Evolutionary conservation across 2,113 vertebrate species (phyloP).

Genomic region (Marcusenius ussheri): DNA sequence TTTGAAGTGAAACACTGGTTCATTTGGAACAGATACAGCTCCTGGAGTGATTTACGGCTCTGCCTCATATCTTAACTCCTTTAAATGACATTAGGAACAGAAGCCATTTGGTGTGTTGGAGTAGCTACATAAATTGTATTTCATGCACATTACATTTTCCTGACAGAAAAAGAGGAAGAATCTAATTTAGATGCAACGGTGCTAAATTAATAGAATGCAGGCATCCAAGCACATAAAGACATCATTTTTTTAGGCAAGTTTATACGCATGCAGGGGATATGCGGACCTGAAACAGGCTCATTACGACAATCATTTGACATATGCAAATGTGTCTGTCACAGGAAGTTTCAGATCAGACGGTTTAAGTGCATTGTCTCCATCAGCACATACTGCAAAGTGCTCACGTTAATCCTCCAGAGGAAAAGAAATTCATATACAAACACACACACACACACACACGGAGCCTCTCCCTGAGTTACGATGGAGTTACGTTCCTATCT

Average conservation of each 20-base stretch:
- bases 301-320: constrained; percentile 7
- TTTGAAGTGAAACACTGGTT: constrained; percentile 7
- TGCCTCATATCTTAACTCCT: constrained; percentile 12
- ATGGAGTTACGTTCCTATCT: too few relatives aligned
- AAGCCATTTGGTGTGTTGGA: neutral
- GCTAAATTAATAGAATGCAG: constrained; percentile 20
- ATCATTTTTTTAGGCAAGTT: constrained; percentile 18
- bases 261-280: constrained; percentile 3
- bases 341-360: neutral
- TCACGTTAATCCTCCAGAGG: neutral
- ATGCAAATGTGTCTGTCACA: constrained; percentile 7
- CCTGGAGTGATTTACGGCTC: neutral
- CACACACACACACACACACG: neutral
- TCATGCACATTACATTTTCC: constrained; percentile 22
- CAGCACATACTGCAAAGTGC: constrained; percentile 7
- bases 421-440: neutral
- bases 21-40: neutral
- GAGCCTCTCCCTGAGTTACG: too few relatives aligned
- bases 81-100: constrained; percentile 11
- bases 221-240: constrained; percentile 29
- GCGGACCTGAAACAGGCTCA: constrained; percentile 14
- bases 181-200: constrained; percentile 24
- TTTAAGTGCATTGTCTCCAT: neutral
- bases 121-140: constrained; percentile 24
- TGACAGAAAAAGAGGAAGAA: constrained; percentile 20